Conservation (phyloP, 2,888 invertebrate genomes). For the Homarus gammarus region DNA sequence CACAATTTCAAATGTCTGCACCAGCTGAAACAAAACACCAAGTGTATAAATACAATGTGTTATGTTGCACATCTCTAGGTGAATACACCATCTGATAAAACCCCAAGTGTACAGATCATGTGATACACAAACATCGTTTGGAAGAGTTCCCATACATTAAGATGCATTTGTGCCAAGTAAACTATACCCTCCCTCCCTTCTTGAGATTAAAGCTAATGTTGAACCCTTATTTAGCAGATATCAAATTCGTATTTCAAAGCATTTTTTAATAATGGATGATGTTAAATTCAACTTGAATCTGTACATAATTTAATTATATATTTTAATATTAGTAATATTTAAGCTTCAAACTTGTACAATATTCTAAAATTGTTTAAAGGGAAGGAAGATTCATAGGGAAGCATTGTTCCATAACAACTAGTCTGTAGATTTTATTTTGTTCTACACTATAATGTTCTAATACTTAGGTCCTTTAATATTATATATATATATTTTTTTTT, state of each 20-base stretch:
- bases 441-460: not conserved
- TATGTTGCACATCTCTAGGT: not conserved
- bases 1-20: no score
- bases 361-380: not conserved
- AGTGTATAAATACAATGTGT: not conserved
- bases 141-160: not conserved
- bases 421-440: not conserved
- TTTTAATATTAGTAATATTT: not conserved
- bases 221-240: not conserved
- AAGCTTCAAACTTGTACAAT: not conserved
- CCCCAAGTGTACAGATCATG: not conserved
- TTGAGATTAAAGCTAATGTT: not conserved
- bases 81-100: not conserved
- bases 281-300: not conserved
- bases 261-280: not conserved
- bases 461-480: not conserved
- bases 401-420: not conserved
- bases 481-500: slow-evolving; percentile 17
- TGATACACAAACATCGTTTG: not conserved
- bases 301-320: not conserved
- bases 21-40: not conserved
- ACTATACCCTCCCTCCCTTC: not conserved
- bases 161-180: slow-evolving; percentile 9
- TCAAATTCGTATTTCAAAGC: not conserved
- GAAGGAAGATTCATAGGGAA: slow-evolving; percentile 6